Evolutionary conservation across 2,113 vertebrate genomes (phyloP).

Genomic region (Cheilinus undulatus): DNA sequence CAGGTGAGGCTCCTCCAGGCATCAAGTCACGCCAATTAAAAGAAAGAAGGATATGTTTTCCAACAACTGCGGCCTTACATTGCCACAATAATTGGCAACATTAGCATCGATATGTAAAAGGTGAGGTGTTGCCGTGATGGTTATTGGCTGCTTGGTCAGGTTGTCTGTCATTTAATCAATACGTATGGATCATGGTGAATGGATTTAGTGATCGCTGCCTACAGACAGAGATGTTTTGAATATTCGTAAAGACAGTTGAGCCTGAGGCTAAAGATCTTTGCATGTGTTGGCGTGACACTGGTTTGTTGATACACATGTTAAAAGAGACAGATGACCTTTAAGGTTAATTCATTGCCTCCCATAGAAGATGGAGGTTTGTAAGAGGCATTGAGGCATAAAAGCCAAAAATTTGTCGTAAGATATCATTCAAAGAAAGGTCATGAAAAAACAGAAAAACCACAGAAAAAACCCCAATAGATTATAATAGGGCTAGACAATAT

Average conservation of each 20-base stretch:
- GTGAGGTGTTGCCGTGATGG: constrained; percentile 20
- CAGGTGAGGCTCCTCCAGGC: constrained; percentile 84
- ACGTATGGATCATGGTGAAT: constrained; percentile 33
- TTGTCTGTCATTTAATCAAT: constrained; percentile 41
- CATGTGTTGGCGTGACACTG: background rate
- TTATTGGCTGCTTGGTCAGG: constrained; percentile 36
- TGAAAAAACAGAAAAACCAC: background rate
- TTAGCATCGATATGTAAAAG: constrained; percentile 25
- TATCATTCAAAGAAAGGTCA: background rate
- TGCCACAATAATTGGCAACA: constrained; percentile 23
- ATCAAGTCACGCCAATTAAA: constrained; percentile 20
- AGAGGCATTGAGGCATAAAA: too few species aligned
- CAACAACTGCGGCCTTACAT: constrained; percentile 20
- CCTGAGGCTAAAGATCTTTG: constrained; percentile 5
- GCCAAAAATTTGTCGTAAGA: too few species aligned
- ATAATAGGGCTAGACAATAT: too few species aligned
- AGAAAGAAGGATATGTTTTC: constrained; percentile 12
- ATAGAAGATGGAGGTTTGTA: too few species aligned
- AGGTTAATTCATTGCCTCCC: background rate
- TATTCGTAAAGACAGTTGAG: constrained; percentile 5
- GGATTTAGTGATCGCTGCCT: constrained; percentile 35
- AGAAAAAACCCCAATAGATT: too few species aligned
- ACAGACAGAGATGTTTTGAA: constrained; percentile 31
- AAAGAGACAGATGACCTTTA: background rate
- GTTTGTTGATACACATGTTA: background rate